These are phyloP conservation scores for Gobius niger DNA, from an alignment of 2,113 vertebrate species.

Conservation along the genomic window DNA sequence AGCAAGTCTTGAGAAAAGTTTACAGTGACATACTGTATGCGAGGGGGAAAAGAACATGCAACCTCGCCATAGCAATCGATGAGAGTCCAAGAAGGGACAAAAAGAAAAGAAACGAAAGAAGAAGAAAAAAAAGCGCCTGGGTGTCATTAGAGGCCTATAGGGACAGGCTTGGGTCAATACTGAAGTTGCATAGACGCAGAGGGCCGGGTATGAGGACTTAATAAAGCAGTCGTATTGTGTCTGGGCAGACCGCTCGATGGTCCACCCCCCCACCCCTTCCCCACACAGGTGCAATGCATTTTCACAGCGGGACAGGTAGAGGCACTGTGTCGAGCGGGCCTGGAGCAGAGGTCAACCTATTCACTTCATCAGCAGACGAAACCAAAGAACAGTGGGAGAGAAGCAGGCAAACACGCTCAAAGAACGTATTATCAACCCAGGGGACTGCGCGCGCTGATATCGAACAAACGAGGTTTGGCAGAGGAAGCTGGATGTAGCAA, in stretches of 20 bases:
- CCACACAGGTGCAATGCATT: constrained; percentile 70
- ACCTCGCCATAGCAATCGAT: constrained; percentile 57
- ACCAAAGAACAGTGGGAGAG: constrained; percentile 67
- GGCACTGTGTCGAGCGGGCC: constrained; percentile 55
- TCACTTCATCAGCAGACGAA: constrained; percentile 65
- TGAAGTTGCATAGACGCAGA: constrained; percentile 34
- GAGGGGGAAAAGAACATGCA: constrained; percentile 20
- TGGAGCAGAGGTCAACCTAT: constrained; percentile 67
- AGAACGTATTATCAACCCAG: constrained; percentile 63
- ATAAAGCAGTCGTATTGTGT: constrained; percentile 72
- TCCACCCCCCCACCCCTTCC: constrained; percentile 5
- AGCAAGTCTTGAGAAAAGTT: constrained; percentile 30
- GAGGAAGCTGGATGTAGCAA: constrained; percentile 4
- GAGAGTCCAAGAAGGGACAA: constrained; percentile 65
- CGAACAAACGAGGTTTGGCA: constrained; percentile 8
- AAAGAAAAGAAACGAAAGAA: constrained; percentile 42
- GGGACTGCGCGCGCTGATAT: constrained; percentile 38
- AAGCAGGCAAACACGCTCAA: constrained; percentile 32
- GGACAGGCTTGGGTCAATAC: constrained; percentile 73
- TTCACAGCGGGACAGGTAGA: constrained; percentile 68
- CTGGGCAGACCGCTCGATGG: constrained; percentile 71
- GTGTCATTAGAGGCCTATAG: constrained; percentile 62
- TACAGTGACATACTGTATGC: constrained; percentile 29
- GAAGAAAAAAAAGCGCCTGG: constrained; percentile 42
- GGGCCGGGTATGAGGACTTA: constrained; percentile 58